phyloP scores from a whole-genome alignment of 2,797 vertebrate species.

The Betta splendens region DNA sequence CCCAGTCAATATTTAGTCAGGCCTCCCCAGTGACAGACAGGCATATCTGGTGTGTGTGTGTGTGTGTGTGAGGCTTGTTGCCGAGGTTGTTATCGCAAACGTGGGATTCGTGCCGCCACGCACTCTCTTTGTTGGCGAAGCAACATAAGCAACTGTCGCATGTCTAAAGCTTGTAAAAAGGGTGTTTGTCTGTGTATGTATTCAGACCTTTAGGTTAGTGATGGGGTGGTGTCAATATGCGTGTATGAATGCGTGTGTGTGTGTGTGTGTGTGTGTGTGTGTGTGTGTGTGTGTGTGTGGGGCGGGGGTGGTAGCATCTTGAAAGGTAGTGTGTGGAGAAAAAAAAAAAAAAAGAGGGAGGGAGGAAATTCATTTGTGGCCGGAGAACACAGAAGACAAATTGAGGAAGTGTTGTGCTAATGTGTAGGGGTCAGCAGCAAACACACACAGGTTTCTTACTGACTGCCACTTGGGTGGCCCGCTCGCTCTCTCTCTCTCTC shows the following conservation, averaged over 20 bases:
- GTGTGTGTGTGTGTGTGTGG: slow-evolving; percentile 39
- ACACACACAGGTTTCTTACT: slow-evolving; percentile 84
- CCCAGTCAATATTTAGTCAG: slow-evolving; percentile 68
- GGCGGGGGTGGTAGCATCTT: slow-evolving; percentile 65
- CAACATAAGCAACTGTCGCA: slow-evolving; percentile 76
- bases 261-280: slow-evolving; percentile 44
- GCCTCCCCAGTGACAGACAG: slow-evolving; percentile 57
- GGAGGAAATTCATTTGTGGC: slow-evolving; percentile 93
- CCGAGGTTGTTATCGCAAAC: slow-evolving; percentile 74
- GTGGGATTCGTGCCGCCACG: slow-evolving; percentile 59
- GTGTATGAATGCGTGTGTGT: slow-evolving; percentile 65
- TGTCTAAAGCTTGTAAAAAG: slow-evolving; percentile 73
- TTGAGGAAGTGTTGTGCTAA: slow-evolving; percentile 94
- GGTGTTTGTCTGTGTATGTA: slow-evolving; percentile 54
- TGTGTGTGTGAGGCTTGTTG: slow-evolving; percentile 53
- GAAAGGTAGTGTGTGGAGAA: slow-evolving; percentile 69
- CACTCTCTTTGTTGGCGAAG: slow-evolving; percentile 73
- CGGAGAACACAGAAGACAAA: slow-evolving; percentile 93
- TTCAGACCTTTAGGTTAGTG: slow-evolving; percentile 62
- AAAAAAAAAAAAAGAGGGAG: slow-evolving; percentile 59
- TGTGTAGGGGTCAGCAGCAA: slow-evolving; percentile 90
- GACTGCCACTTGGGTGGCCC: slow-evolving; percentile 90
- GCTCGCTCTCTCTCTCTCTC: slow-evolving; percentile 62
- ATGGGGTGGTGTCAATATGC: slow-evolving; percentile 61
- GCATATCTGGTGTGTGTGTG: slow-evolving; percentile 55